These are phyloP conservation scores for Entomyzon cyanotis DNA, from an alignment of 2,113 vertebrate species.

Conservation along the genomic window DNA sequence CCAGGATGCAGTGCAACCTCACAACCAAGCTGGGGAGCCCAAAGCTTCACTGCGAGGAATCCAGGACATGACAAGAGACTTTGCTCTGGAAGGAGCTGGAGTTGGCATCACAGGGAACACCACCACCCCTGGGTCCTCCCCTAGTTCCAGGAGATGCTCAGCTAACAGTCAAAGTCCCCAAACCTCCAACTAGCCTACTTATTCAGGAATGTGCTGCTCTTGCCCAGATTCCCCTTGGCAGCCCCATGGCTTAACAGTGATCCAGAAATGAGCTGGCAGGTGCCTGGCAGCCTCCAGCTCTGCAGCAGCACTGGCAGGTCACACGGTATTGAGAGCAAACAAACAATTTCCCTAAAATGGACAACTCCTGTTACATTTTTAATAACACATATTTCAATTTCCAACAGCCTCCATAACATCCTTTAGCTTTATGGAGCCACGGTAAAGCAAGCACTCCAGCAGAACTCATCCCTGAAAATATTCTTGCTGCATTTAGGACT, in stretches of 20 bases:
- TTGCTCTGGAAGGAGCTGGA: not conserved
- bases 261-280: not conserved
- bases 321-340: not conserved
- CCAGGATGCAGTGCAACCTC: not conserved
- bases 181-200: not conserved
- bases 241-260: rapidly evolving
- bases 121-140: not conserved
- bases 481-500: not conserved
- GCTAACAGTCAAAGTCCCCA: not conserved
- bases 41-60: not conserved
- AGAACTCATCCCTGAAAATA: not conserved
- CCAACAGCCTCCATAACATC: not conserved
- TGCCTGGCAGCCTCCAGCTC: not conserved
- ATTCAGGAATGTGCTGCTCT: not conserved
- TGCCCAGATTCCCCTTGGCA: not conserved
- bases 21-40: not conserved
- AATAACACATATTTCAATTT: not conserved
- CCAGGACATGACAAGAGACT: not conserved
- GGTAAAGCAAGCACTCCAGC: not conserved
- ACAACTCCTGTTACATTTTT: not conserved
- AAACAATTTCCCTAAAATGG: not conserved
- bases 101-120: not conserved
- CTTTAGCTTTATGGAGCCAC: not conserved
- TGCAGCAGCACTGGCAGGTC: not conserved
- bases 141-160: not conserved